Percentiles rank a stretch among this genome's conserved stretches.
Evolutionary conservation across 2,797 vertebrate genomes (phyloP).

Genomic region (Notolepis coatsorum): DNA sequence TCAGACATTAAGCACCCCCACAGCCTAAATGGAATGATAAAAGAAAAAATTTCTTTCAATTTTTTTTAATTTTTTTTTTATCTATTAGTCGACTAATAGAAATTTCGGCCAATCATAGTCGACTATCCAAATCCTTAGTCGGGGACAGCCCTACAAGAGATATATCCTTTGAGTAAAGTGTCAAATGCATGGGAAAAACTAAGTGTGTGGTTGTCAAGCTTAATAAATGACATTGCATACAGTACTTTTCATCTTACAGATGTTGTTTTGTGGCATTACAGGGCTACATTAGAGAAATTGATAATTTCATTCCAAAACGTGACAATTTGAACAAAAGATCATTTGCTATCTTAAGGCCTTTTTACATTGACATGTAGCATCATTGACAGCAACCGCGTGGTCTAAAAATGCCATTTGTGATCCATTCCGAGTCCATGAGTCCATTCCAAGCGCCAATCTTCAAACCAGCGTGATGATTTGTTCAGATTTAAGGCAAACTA

Average conservation of each 20-base stretch:
- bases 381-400: neutral
- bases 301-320: no score
- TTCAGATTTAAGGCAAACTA: neutral
- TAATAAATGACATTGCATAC: neutral
- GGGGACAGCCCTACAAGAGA: no score
- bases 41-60: no score
- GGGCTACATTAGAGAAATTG: neutral
- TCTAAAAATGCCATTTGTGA: constrained; percentile 5
- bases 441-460: neutral
- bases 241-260: neutral
- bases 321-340: no score
- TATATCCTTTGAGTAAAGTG: neutral
- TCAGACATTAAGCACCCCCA: no score
- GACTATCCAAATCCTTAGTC: no score
- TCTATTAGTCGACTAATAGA: no score
- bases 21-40: no score
- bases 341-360: neutral
- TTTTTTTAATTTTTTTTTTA: no score
- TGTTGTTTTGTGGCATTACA: neutral
- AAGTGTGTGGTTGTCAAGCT: neutral
- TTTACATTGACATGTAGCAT: no score
- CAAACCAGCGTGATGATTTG: neutral
- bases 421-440: neutral
- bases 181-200: neutral
- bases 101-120: no score